Conservation (phyloP, 2,888 invertebrate species). For the Halictus ligatus region DNA sequence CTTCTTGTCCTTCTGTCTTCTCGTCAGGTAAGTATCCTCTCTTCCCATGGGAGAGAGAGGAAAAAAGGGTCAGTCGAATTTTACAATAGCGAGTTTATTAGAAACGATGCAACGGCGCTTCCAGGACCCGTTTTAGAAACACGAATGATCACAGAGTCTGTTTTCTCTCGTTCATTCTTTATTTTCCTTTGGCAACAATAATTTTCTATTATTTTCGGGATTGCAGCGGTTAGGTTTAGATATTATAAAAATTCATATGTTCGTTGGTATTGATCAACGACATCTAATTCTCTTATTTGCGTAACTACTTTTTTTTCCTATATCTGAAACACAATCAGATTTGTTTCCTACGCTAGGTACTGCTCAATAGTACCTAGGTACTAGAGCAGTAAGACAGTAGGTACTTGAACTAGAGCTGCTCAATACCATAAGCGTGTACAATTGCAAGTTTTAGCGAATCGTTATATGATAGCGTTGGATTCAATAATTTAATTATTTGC, state of each 20-base stretch:
- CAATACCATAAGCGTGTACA: too few species aligned
- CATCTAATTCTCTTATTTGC: neutral
- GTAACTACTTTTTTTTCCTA: neutral
- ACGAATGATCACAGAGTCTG: constrained; percentile 1
- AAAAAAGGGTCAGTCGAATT: constrained; percentile 53
- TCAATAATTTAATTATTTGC: too few species aligned
- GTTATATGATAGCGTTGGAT: too few species aligned
- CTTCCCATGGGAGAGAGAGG: constrained; percentile 47
- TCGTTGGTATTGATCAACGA: neutral
- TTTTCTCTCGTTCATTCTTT: neutral
- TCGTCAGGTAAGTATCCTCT: constrained; percentile 62
- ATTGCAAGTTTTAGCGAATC: too few species aligned
- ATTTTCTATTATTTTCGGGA: neutral
- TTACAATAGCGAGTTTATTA: constrained; percentile 58
- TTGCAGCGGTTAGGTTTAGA: neutral
- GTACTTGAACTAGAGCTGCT: too few species aligned
- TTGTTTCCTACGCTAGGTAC: neutral
- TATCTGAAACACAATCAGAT: neutral
- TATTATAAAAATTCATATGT: neutral
- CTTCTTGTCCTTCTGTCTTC: constrained; percentile 51
- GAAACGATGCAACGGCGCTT: constrained; percentile 59
- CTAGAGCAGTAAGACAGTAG: too few species aligned
- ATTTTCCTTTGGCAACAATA: neutral
- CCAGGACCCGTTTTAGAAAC: neutral
- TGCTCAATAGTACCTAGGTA: too few species aligned